Evolutionary conservation across 1,140 invertebrate species (phyloP).

Genomic region (Trissolcus basalis): DNA sequence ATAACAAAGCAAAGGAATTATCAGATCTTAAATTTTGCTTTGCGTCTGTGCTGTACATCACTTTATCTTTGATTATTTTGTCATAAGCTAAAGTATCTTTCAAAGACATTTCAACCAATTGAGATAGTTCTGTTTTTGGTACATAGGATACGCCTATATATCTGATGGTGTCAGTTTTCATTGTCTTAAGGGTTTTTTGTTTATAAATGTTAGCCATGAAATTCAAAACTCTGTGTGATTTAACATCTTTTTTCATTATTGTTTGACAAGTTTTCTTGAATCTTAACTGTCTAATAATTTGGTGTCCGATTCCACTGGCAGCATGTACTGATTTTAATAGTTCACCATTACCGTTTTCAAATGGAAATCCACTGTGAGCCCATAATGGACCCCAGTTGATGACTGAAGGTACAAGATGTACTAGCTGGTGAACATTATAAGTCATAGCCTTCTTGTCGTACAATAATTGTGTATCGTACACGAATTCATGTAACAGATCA

Average conservation of each 20-base stretch:
- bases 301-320: slow-evolving; percentile 23
- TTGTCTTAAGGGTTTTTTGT: slow-evolving; percentile 11
- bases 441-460: slow-evolving; percentile 17
- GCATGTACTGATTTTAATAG: slow-evolving; percentile 22
- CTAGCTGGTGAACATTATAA: slow-evolving; percentile 18
- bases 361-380: slow-evolving; percentile 10
- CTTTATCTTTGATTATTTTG: too few species aligned
- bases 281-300: slow-evolving; percentile 32
- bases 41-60: slow-evolving; percentile 4
- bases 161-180: slow-evolving; percentile 18
- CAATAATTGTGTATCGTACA: background rate
- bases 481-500: slow-evolving; percentile 16
- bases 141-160: slow-evolving; percentile 17
- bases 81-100: background rate
- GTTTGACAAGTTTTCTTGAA: slow-evolving; percentile 16
- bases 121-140: background rate
- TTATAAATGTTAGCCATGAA: slow-evolving; percentile 9
- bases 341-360: slow-evolving; percentile 12
- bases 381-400: slow-evolving; percentile 8
- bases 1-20: slow-evolving; percentile 17
- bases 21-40: slow-evolving; percentile 11
- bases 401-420: slow-evolving; percentile 8
- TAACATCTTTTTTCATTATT: slow-evolving; percentile 2
- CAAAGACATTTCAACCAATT: slow-evolving; percentile 1
- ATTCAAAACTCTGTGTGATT: too few species aligned